Evolutionary conservation across 2,797 vertebrate species (phyloP).

Genomic region (Pseudopleuronectes americanus): DNA sequence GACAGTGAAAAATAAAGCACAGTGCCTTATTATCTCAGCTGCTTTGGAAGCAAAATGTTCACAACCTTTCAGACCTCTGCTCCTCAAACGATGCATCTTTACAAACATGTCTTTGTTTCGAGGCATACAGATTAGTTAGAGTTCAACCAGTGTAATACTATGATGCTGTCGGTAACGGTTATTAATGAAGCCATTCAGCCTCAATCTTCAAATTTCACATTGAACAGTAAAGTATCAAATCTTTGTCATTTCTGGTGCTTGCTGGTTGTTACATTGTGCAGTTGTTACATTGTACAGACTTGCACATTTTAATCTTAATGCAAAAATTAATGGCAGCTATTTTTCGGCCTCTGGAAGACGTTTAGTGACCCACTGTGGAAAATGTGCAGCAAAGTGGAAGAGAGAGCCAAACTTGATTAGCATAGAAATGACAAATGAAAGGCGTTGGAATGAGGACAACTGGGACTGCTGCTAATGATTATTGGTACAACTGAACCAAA

Average conservation of each 20-base stretch:
- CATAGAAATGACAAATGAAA: slow-evolving; percentile 35
- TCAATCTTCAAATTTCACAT: slow-evolving; percentile 2
- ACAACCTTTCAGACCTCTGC: slow-evolving; percentile 17
- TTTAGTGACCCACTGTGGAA: slow-evolving; percentile 9
- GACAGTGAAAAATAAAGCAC: slow-evolving; percentile 62
- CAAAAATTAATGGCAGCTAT: slow-evolving; percentile 10
- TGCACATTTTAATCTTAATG: slow-evolving; percentile 38
- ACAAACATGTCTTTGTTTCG: not conserved
- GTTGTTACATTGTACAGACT: slow-evolving; percentile 6
- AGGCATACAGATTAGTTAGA: not conserved
- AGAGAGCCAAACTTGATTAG: slow-evolving; percentile 33
- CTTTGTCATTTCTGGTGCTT: slow-evolving; percentile 24
- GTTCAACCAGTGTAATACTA: not conserved
- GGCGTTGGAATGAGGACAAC: too few relatives aligned
- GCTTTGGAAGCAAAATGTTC: slow-evolving; percentile 31
- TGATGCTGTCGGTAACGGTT: not conserved
- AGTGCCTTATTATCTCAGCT: slow-evolving; percentile 48
- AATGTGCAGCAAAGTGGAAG: slow-evolving; percentile 32
- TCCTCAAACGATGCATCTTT: slow-evolving; percentile 1
- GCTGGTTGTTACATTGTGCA: slow-evolving; percentile 17
- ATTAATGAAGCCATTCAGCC: slow-evolving; percentile 7
- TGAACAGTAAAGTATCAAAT: slow-evolving; percentile 15
- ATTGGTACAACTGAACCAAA: too few relatives aligned
- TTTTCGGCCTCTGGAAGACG: too few relatives aligned
- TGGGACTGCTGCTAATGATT: too few relatives aligned